Evolutionary conservation across 2,797 vertebrate genomes (phyloP).

Genomic region (Hipposideros larvatus): DNA sequence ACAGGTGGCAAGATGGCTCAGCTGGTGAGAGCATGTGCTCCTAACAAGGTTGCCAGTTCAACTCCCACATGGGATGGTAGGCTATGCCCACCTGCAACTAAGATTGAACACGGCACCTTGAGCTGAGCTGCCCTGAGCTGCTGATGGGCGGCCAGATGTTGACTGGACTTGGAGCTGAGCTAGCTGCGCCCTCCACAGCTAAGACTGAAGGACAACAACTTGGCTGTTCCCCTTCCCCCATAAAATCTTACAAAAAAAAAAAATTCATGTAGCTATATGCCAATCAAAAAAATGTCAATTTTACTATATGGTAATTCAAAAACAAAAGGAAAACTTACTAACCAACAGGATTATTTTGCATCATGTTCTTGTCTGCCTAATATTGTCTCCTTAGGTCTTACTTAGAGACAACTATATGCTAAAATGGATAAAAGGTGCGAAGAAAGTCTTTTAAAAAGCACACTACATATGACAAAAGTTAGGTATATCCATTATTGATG

Average conservation of each 20-base stretch:
- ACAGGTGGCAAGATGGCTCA: too few relatives aligned
- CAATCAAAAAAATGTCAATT: neutral
- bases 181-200: too few relatives aligned
- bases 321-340: neutral
- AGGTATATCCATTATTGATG: neutral
- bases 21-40: too few relatives aligned
- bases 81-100: too few relatives aligned
- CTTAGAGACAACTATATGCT: neutral
- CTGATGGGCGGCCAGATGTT: too few relatives aligned
- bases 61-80: too few relatives aligned
- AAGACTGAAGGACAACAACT: too few relatives aligned
- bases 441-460: neutral
- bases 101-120: too few relatives aligned
- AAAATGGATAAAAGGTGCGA: neutral
- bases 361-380: neutral
- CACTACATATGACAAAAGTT: neutral
- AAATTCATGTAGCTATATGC: neutral
- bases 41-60: too few relatives aligned
- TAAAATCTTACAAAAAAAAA: neutral
- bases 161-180: too few relatives aligned
- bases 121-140: too few relatives aligned
- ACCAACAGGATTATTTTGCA: neutral
- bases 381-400: neutral
- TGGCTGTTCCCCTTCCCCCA: too few relatives aligned
- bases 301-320: neutral